A percentile compares a stretch with the other conserved stretches of the same genome.
Evolutionary conservation across 2,797 vertebrate genomes (phyloP).

Genomic region (Falco columbarius): DNA sequence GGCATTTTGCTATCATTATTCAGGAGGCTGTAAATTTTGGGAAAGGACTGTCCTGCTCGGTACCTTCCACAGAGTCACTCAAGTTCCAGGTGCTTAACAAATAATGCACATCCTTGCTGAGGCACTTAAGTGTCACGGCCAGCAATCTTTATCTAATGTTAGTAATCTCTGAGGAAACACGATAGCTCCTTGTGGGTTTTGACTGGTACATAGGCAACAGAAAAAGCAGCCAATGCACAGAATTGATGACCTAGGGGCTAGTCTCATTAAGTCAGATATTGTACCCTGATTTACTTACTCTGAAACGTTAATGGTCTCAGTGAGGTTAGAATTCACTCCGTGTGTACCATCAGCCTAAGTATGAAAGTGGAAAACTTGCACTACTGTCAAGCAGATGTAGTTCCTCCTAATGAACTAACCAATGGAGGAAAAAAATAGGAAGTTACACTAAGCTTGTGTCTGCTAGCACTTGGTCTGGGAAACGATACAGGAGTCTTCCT

Average conservation of each 20-base stretch:
- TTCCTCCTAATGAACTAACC: neutral
- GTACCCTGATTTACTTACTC: slow-evolving; percentile 36
- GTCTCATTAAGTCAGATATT: neutral
- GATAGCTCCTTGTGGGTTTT: neutral
- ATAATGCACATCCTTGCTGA: neutral
- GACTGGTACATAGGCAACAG: neutral
- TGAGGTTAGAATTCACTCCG: neutral
- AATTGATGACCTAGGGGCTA: neutral
- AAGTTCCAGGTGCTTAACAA: neutral
- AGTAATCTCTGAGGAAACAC: slow-evolving; percentile 14
- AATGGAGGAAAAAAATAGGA: neutral
- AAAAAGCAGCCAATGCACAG: neutral
- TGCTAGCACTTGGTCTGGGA: neutral
- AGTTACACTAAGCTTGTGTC: neutral
- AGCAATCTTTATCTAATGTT: neutral
- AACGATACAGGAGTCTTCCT: neutral
- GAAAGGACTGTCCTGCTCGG: neutral
- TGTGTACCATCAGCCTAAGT: neutral
- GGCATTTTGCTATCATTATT: neutral
- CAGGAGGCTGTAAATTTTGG: neutral
- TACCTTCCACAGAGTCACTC: neutral
- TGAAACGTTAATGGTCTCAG: neutral
- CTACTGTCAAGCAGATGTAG: neutral
- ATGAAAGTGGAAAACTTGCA: neutral
- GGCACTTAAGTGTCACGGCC: neutral